Percentiles rank a stretch among this genome's conserved stretches.
phyloP scores from a whole-genome alignment of 2,113 vertebrate species.

The Corvus moneduloides region DNA sequence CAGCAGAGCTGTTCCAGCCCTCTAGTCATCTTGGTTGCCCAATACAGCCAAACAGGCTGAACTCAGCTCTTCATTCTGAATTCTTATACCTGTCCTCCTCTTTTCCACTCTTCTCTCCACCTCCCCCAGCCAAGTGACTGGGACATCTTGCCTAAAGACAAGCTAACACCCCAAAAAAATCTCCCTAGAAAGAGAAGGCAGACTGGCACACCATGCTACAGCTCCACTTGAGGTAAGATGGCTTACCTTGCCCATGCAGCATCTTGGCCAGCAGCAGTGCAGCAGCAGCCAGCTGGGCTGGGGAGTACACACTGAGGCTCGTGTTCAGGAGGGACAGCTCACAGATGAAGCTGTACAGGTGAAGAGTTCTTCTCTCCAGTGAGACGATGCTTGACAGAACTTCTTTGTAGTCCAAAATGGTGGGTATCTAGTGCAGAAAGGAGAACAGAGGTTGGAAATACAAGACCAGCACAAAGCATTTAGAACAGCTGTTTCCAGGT shows the following conservation, averaged over 20 bases:
- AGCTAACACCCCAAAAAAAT: background rate
- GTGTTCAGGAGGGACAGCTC: conserved; percentile 92
- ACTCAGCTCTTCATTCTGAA: background rate
- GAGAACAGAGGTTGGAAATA: background rate
- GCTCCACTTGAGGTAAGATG: background rate
- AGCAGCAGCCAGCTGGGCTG: conserved; percentile 83
- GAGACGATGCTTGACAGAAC: conserved; percentile 82
- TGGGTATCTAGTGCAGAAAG: conserved; percentile 79
- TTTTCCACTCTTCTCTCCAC: background rate
- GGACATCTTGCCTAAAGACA: background rate
- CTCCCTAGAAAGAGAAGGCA: background rate
- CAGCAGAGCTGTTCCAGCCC: background rate
- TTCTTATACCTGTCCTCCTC: background rate
- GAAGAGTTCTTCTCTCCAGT: conserved; percentile 76
- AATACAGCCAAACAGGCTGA: background rate
- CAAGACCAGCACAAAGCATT: background rate
- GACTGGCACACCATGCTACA: background rate
- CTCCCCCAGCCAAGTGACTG: background rate
- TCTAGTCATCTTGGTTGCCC: background rate
- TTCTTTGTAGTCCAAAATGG: conserved; percentile 91
- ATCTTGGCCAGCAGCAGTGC: conserved; percentile 85
- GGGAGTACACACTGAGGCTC: conserved; percentile 76
- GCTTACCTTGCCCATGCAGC: conserved; percentile 86
- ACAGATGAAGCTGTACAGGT: conserved; percentile 91
- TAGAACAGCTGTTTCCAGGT: background rate